Base-by-base conservation (phyloP, 2,797 vertebrate genomes). In the Typhlichthys subterraneus region DNA sequence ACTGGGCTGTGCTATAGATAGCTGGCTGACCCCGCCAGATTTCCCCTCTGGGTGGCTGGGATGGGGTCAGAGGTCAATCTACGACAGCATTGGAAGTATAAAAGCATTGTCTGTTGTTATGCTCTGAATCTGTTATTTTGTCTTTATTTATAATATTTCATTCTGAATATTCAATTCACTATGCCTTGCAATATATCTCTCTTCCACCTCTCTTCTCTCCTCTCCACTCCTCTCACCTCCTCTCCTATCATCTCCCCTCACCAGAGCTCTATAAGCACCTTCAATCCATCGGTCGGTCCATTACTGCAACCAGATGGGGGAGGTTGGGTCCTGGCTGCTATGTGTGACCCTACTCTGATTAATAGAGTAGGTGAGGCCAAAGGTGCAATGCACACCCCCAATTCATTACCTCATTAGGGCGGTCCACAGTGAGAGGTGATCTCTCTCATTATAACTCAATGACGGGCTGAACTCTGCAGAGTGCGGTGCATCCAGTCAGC, bases 371-470 rank as follows among this genome's bases (percentile, higher is more conserved):
- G 90, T 88, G 87, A 89, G 90, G 84, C 80, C 87, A 89, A 85
- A 88, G 78, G 86, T 86, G 85, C 75, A 64, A 76, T 53, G 69
- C 80, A 76, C 82, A 65, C 75, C 83, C 86, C 85, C 81, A 38
- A 80, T 89, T 91, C 89, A 92, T 93, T 92, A 91, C 82, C 89
- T 90, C 87, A 89, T 91, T 91, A 91, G 83, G 87, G 88, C 83
- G 86, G 87, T 82, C 82, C 76, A 73, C 87, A 80, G 85, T 77
- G 83, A 80, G 86, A 91, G 91, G 90, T 92, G 90, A 89, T 89
- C 86, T 89, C 75, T 77, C 88, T 92, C 88, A 90, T 93, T 91
- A 92, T 85, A 79, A 79, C 75, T 76, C 87, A 82, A 77, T 83
- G 83, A 86, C 85, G 73, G 71, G 75, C 83, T 82, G 83, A 87